Evolutionary conservation across 2,797 vertebrate genomes (phyloP).

Genomic region (Myripristis murdjan): DNA sequence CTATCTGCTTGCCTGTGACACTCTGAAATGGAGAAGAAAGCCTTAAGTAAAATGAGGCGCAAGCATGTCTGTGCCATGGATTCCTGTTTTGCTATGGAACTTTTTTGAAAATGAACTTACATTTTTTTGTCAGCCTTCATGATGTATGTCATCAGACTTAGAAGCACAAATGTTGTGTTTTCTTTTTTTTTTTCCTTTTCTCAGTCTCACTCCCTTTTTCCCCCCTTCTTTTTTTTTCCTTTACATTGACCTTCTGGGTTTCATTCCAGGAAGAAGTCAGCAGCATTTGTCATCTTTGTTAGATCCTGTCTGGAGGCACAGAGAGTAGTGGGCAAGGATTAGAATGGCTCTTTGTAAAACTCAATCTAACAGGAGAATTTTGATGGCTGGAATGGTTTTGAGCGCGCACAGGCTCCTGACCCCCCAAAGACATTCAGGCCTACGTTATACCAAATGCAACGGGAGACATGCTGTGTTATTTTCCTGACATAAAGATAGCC

Average conservation of each 20-base stretch:
- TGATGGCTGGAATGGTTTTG: slow-evolving; percentile 59
- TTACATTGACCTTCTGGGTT: slow-evolving; percentile 84
- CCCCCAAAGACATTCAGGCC: slow-evolving; percentile 61
- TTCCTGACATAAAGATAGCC: slow-evolving; percentile 53
- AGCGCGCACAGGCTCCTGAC: slow-evolving; percentile 45
- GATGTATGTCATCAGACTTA: slow-evolving; percentile 82
- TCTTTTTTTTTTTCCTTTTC: slow-evolving; percentile 51
- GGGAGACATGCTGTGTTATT: slow-evolving; percentile 59
- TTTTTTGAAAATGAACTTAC: slow-evolving; percentile 73
- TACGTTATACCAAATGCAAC: slow-evolving; percentile 29
- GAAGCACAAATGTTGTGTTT: slow-evolving; percentile 42
- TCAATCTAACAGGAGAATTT: slow-evolving; percentile 71
- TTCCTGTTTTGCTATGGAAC: slow-evolving; percentile 80
- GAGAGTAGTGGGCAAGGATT: slow-evolving; percentile 78
- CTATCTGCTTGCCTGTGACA: slow-evolving; percentile 72
- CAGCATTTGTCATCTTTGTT: slow-evolving; percentile 87
- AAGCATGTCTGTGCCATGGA: slow-evolving; percentile 76
- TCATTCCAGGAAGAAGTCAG: slow-evolving; percentile 84
- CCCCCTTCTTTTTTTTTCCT: slow-evolving; percentile 20
- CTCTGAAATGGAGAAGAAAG: slow-evolving; percentile 76
- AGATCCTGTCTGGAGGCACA: slow-evolving; percentile 80
- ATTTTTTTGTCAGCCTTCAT: slow-evolving; percentile 83
- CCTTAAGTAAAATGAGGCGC: slow-evolving; percentile 81
- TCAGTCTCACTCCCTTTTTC: slow-evolving; percentile 14
- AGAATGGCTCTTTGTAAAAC: slow-evolving; percentile 85